Percentiles rank a stretch among this genome's conserved stretches.
phyloP scores from a whole-genome alignment of 2,113 vertebrate genomes.

The Aspiorhynchus laticeps region DNA sequence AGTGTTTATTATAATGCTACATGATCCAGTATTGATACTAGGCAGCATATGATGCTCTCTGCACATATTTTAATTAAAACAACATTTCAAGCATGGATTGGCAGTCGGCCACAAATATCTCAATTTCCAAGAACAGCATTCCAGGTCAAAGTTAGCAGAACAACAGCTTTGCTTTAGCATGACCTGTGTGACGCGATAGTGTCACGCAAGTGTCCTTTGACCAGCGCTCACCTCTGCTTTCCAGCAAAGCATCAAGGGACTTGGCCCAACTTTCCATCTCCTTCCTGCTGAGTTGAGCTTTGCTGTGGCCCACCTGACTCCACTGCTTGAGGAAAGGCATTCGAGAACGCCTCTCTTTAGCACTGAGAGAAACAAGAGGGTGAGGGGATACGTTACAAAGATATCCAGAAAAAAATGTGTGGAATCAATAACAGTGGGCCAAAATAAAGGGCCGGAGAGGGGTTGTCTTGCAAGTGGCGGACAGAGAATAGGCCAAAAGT shows the following conservation, averaged over 20 bases:
- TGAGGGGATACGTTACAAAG: not conserved
- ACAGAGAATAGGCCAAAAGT: not conserved
- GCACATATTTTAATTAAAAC: not conserved
- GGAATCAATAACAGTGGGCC: conserved; percentile 20
- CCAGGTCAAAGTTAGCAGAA: conserved; percentile 23
- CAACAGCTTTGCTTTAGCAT: not conserved
- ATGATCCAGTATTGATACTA: not conserved
- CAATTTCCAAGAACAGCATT: not conserved
- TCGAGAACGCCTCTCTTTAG: conserved; percentile 69
- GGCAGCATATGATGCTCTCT: not conserved
- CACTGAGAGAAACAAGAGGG: conserved; percentile 55
- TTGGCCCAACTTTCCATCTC: conserved; percentile 70
- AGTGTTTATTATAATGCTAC: not conserved
- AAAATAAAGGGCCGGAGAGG: not conserved
- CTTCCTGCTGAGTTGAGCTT: conserved; percentile 57
- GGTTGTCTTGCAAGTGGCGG: not conserved
- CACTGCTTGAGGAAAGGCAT: conserved; percentile 74
- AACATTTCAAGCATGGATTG: not conserved
- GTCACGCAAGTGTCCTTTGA: not conserved
- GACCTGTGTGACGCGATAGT: not conserved
- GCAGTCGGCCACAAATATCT: conserved; percentile 7
- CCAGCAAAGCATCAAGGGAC: conserved; percentile 68
- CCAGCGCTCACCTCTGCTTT: conserved; percentile 69
- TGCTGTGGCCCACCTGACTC: conserved; percentile 73
- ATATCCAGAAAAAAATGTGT: not conserved